Evolutionary conservation across 2,888 invertebrate species (phyloP).

Genomic region (Polydrusus cervinus): DNA sequence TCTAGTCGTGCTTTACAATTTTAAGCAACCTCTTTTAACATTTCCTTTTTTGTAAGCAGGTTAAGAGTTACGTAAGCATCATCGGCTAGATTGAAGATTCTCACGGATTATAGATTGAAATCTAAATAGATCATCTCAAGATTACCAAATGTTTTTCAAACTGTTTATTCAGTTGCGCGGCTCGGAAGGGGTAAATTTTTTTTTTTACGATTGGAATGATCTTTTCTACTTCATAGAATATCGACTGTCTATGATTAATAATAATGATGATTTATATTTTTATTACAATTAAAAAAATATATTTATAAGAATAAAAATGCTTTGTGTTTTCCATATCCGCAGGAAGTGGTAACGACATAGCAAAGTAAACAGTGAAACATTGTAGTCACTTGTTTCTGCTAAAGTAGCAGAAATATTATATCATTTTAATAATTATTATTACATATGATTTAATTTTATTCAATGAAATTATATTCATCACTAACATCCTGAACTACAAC

Average conservation of each 20-base stretch:
- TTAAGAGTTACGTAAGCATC: constrained; percentile 3
- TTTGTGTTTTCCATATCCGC: not conserved
- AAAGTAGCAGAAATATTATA: not conserved
- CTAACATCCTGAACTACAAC: too few species aligned
- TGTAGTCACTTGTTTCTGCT: not conserved
- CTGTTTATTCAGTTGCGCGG: too few species aligned
- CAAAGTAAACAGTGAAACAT: constrained; percentile 1
- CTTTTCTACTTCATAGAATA: too few species aligned
- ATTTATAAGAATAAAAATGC: not conserved
- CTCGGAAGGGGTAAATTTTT: too few species aligned
- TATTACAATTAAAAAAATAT: not conserved
- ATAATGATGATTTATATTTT: too few species aligned
- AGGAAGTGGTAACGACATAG: constrained; percentile 2
- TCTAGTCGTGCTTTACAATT: constrained; percentile 6
- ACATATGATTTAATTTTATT: not conserved
- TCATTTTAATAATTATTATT: not conserved
- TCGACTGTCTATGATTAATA: too few species aligned
- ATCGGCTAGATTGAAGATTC: not conserved
- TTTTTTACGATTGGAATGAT: too few species aligned
- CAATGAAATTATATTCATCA: too few species aligned
- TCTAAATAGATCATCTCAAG: not conserved
- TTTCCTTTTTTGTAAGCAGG: constrained; percentile 17
- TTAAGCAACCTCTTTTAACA: constrained; percentile 2
- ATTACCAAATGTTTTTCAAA: not conserved
- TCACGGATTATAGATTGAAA: not conserved